These are phyloP conservation scores for Phyllostomus discolor DNA, from an alignment of 2,113 vertebrate genomes.

Conservation along the genomic window DNA sequence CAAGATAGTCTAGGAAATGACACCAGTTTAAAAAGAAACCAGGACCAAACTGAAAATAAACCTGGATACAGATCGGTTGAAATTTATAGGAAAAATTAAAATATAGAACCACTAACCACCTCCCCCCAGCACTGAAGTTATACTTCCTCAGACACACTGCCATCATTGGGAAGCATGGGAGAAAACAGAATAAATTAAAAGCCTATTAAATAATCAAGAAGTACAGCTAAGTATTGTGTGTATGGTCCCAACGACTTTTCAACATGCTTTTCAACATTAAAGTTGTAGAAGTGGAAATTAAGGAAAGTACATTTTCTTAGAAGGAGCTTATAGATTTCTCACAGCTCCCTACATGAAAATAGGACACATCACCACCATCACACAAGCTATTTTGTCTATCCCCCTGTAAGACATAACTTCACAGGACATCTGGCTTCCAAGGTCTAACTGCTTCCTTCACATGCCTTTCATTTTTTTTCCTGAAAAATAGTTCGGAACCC, in stretches of 20 bases:
- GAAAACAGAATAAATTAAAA: not conserved
- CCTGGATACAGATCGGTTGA: not conserved
- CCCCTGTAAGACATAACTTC: not conserved
- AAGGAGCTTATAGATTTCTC: not conserved
- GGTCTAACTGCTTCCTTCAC: not conserved
- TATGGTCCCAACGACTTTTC: not conserved
- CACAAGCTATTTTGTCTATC: not conserved
- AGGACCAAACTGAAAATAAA: not conserved
- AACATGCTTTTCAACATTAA: not conserved
- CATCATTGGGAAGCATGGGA: not conserved
- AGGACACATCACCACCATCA: not conserved
- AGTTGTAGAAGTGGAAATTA: not conserved
- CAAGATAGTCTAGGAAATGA: not conserved
- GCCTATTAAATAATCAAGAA: not conserved
- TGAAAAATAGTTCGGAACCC: not conserved
- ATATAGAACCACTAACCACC: not conserved
- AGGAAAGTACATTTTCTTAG: slow-evolving; percentile 35
- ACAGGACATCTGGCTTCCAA: slow-evolving; percentile 2
- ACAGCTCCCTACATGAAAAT: not conserved
- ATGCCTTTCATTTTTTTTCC: not conserved
- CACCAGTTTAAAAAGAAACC: not conserved
- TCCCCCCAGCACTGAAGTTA: not conserved
- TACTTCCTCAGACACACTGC: not conserved
- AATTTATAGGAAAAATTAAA: not conserved
- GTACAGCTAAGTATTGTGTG: not conserved